These are phyloP conservation scores for Ceratitis capitata DNA, from an alignment of 1,140 invertebrate species.

Conservation along the genomic window DNA sequence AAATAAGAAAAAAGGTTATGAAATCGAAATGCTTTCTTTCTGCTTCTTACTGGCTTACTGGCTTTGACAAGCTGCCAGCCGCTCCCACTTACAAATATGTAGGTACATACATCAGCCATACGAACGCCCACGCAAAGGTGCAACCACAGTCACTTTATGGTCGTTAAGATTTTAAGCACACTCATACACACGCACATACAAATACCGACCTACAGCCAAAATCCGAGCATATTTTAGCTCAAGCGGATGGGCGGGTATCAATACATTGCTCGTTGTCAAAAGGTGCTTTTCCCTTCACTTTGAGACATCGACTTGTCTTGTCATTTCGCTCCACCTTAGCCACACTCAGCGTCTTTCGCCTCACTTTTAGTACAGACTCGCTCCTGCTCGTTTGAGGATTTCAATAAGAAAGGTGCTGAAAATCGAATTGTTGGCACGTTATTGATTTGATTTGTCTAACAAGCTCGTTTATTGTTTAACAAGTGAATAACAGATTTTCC, in stretches of 20 bases:
- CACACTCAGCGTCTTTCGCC: background rate
- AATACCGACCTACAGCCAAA: background rate
- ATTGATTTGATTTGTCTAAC: slow-evolving; percentile 47
- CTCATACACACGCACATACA: background rate
- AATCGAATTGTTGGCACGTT: slow-evolving; percentile 44
- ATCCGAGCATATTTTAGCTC: background rate
- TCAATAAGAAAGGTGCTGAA: slow-evolving; percentile 42
- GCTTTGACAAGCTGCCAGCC: slow-evolving; percentile 15
- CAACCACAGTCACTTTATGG: slow-evolving; percentile 39
- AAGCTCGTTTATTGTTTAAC: slow-evolving; percentile 49
- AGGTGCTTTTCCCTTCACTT: slow-evolving; percentile 30
- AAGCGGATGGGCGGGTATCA: background rate
- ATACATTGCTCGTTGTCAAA: slow-evolving; percentile 8
- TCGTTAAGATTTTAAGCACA: slow-evolving; percentile 39
- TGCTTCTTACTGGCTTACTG: too few species aligned
- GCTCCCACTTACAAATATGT: background rate
- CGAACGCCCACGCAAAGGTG: slow-evolving; percentile 29
- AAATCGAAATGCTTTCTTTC: slow-evolving; percentile 22
- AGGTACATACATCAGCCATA: too few species aligned
- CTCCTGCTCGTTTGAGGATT: background rate
- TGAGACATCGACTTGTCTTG: slow-evolving; percentile 17
- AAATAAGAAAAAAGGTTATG: background rate
- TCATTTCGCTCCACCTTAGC: background rate
- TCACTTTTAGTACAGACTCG: background rate
- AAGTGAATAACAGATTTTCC: slow-evolving; percentile 45